Base-by-base conservation (phyloP, 1,140 invertebrate genomes). In the Phthorimaea operculella region DNA sequence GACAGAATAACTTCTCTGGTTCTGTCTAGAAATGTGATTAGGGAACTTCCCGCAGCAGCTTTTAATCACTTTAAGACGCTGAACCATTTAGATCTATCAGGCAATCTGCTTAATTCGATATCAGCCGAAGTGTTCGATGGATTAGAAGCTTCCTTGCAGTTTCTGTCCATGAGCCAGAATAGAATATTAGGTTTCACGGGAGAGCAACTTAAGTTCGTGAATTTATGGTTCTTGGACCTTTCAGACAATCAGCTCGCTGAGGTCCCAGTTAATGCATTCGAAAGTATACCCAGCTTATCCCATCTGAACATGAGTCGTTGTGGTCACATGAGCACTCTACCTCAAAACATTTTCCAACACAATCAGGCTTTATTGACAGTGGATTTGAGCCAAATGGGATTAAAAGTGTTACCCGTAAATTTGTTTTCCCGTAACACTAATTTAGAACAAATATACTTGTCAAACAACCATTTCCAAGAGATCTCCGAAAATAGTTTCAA, bases 11-110 rank as follows among this genome's bases (percentile, higher is more conserved):
- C 87, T n/a, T 86, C 83, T 33, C 73, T 95, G 18, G 89, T 90
- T 6, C 76, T 97, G 14, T 91, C 92, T 0, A 89, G 93, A 58
- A 98, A 97, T 79, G 90, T 96, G 0, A 93, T 97, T 11, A 88
- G 94, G 44, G 94, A 97, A 86, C 86, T 97, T 52, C 94, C 95
- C 0, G 63, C 90, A 0, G 90, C 89, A 33, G 91, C 93, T 2
- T 96, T 97, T 72, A 88, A 91, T 55, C 90, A 92, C 70, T 94
- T 94, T 70, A 89, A 91, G 72, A 89, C 88, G 54, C 84, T 96
- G n/a, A 87, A 88, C 55, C 88, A 89, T 52, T 87, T 96, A 33
- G 93, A 95, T 70, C 77, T 96, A 9, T 91, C 91, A 11, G 91
- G 93, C 15, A 96, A 96, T 70, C 88, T 93, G 51, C 76, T 96